Percentiles rank a stretch among this genome's conserved stretches.
Conservation (phyloP, 2,797 vertebrate genomes). For the Champsocephalus esox region DNA sequence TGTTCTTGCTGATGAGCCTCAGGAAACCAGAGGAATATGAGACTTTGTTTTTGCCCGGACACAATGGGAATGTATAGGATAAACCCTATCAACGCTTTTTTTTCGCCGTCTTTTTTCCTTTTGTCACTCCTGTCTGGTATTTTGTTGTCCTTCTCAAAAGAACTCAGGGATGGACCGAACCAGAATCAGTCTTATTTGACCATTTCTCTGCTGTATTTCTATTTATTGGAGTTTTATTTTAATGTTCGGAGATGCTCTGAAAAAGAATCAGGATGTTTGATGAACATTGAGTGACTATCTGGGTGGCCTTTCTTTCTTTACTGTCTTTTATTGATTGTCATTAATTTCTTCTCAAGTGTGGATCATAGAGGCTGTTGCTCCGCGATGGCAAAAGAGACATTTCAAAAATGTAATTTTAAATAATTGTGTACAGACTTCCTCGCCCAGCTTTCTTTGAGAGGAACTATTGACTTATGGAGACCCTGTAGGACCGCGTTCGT, state of each 20-base stretch:
- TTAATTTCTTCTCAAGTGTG: slow-evolving; percentile 82
- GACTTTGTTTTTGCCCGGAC: slow-evolving; percentile 49
- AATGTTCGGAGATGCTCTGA: slow-evolving; percentile 76
- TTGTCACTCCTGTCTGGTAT: slow-evolving; percentile 77
- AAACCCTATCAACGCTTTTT: slow-evolving; percentile 45
- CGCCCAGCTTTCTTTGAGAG: slow-evolving; percentile 62
- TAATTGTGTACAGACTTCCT: slow-evolving; percentile 73
- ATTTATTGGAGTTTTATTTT: slow-evolving; percentile 87
- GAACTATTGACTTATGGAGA: slow-evolving; percentile 59
- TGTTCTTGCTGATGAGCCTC: slow-evolving; percentile 70
- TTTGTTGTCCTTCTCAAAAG: slow-evolving; percentile 79
- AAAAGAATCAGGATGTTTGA: slow-evolving; percentile 72
- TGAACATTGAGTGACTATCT: slow-evolving; percentile 79
- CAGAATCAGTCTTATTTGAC: slow-evolving; percentile 85
- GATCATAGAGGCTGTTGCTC: slow-evolving; percentile 88
- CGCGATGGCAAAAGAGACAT: slow-evolving; percentile 81
- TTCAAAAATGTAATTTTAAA: slow-evolving; percentile 79
- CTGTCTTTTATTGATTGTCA: slow-evolving; percentile 77
- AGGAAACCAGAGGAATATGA: slow-evolving; percentile 78
- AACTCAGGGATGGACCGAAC: slow-evolving; percentile 83
- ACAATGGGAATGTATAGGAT: slow-evolving; percentile 66
- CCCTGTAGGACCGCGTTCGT: slow-evolving; percentile 71
- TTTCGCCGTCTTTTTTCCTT: slow-evolving; percentile 24
- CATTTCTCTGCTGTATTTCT: slow-evolving; percentile 87
- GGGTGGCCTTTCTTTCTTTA: slow-evolving; percentile 76